These are phyloP conservation scores for Linepithema humile DNA, from an alignment of 1,140 invertebrate species.

Conservation along the genomic window DNA sequence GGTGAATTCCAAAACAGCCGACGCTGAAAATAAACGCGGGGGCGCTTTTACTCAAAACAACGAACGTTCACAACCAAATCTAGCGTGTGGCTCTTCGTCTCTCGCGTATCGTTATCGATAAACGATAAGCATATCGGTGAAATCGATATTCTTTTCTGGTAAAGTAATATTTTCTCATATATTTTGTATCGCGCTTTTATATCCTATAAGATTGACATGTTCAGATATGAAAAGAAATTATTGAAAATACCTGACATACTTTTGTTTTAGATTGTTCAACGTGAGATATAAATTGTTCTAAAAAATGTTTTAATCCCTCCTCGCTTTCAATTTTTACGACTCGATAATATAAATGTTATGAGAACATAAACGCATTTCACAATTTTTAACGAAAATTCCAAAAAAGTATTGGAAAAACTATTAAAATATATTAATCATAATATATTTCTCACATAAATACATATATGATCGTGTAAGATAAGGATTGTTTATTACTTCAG, in stretches of 20 bases:
- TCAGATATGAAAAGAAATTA: background rate
- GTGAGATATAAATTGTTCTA: background rate
- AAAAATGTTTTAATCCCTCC: background rate
- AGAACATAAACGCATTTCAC: background rate
- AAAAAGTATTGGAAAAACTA: background rate
- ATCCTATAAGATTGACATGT: background rate
- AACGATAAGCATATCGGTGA: conserved; percentile 18
- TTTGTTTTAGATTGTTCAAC: background rate
- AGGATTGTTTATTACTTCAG: background rate
- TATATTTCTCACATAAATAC: background rate
- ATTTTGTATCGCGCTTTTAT: background rate
- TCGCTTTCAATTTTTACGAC: background rate
- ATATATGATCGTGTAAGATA: background rate
- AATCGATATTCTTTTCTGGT: conserved; percentile 10
- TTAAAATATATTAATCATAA: background rate
- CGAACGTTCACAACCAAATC: conserved; percentile 11
- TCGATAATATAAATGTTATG: background rate
- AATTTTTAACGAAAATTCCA: background rate
- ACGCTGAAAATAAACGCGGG: conserved; percentile 64
- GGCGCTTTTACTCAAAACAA: conserved; percentile 62
- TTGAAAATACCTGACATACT: background rate
- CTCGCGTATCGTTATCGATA: conserved; percentile 26
- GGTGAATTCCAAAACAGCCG: conserved; percentile 53
- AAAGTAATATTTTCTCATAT: background rate
- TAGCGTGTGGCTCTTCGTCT: background rate